Base-by-base conservation (phyloP, 2,797 vertebrate species). In the Zonotrichia albicollis region DNA sequence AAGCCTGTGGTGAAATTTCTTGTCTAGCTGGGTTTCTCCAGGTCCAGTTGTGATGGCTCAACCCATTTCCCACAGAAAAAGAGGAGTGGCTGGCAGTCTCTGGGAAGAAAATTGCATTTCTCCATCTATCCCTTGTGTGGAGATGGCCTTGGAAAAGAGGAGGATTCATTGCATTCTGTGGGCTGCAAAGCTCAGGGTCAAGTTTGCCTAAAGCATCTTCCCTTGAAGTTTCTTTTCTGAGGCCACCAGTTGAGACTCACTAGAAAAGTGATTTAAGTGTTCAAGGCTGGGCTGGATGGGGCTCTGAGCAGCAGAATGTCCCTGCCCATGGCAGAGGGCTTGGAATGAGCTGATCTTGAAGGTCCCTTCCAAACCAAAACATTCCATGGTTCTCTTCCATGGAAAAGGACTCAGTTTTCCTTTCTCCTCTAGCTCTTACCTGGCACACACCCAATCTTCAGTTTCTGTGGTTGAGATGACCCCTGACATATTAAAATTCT, bases 11-110 rank as follows among this genome's bases (percentile, higher is more conserved):
- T 66, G 8, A 48, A 82, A n/a, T 43, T 85, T 9, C 10, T 80
- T 13, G 32, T 3, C 16, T 19, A 2, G 8, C 11, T 13, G 7
- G 0, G 2, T 2, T 42, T 80, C 57, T 50, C 46, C 64, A n/a
- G 42, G 5, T 25, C 5, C 5, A 5, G 2, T n/a, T 84, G 7
- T 36, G 71, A 65, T 20, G 5, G 4, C 11, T 70, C 6, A 48
- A 13, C 15, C 2, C 85, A 11, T 71, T 83, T 83, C 13, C 17
- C 9, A 27, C 5, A 18, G 19, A 7, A 64, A 71, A 80, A 40
- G 1, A 25, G 3, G 23, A 77, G 7, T 18, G 8, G 30, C 32
- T 45, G 48, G 6, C 26, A 55, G 3, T 36, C 16, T 7, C 13
- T 71, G 45, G 17, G 36, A 60, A 57, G 9, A 71, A 86, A 79